Evolutionary conservation across 2,113 vertebrate species (phyloP).

Genomic region (Hydrochoerus hydrochaeris): DNA sequence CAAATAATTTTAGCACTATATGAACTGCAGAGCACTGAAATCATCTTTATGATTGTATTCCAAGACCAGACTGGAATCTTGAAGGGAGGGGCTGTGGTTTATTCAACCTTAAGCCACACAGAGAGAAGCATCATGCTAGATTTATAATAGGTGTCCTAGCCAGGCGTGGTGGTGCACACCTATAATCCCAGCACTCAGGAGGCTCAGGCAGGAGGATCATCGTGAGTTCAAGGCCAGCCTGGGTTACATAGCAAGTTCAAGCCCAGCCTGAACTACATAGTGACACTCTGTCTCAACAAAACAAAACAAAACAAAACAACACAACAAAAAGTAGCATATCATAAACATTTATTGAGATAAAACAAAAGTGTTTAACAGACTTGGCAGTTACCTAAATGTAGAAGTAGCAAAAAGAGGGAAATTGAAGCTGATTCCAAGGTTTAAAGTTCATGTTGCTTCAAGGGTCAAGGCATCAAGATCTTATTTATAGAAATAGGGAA

Average conservation of each 20-base stretch:
- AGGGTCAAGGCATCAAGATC: slow-evolving; percentile 65
- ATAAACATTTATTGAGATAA: slow-evolving; percentile 40
- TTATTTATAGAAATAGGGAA: slow-evolving; percentile 79
- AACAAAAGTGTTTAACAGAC: not conserved
- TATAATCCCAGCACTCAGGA: not conserved
- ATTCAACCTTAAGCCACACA: not conserved
- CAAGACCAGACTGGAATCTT: not conserved
- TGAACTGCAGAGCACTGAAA: slow-evolving; percentile 55
- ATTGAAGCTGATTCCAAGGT: slow-evolving; percentile 58
- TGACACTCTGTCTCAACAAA: not conserved
- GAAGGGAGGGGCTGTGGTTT: not conserved
- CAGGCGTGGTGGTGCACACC: not conserved
- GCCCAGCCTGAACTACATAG: not conserved
- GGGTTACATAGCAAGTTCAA: not conserved
- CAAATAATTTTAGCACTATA: slow-evolving; percentile 66
- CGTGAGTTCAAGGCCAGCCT: not conserved
- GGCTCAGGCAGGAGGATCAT: not conserved
- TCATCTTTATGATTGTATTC: slow-evolving; percentile 39
- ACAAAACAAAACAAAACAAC: not conserved
- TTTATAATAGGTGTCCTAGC: not conserved
- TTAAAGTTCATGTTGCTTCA: slow-evolving; percentile 62
- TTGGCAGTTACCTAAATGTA: slow-evolving; percentile 21
- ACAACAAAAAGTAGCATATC: not conserved
- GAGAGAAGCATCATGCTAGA: not conserved
- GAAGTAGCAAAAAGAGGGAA: slow-evolving; percentile 33